phyloP scores from a whole-genome alignment of 2,113 vertebrate species.

The Leucoraja erinaceus region DNA sequence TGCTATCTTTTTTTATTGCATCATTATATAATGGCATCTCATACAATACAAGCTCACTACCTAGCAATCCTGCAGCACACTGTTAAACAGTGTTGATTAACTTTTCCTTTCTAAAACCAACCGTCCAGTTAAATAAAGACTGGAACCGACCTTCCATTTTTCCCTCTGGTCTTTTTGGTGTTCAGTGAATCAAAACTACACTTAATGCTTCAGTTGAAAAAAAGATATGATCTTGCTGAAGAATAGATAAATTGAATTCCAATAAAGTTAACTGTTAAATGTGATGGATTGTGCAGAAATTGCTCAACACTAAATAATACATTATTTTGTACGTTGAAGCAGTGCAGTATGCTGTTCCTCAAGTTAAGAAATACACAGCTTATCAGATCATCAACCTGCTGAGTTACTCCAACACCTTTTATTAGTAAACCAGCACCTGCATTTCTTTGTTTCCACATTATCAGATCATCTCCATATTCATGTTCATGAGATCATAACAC shows the following conservation, averaged over 20 bases:
- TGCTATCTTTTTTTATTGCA: conserved; percentile 2
- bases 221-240: neutral
- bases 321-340: neutral
- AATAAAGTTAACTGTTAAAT: neutral
- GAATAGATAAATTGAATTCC: neutral
- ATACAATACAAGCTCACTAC: neutral
- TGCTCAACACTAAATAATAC: neutral
- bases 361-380: neutral
- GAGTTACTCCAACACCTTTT: no score
- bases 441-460: neutral
- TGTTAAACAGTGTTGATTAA: neutral
- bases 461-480: neutral
- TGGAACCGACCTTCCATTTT: neutral
- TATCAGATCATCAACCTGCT: no score
- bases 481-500: no score
- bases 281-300: neutral
- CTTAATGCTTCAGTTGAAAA: neutral
- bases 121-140: neutral
- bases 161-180: neutral
- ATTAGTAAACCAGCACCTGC: no score
- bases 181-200: conserved; percentile 4
- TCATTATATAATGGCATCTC: conserved; percentile 7
- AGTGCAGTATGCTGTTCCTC: neutral
- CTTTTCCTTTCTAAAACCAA: neutral
- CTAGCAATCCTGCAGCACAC: neutral